phyloP scores from a whole-genome alignment of 2,888 invertebrate genomes.

The Drosophila formosana region DNA sequence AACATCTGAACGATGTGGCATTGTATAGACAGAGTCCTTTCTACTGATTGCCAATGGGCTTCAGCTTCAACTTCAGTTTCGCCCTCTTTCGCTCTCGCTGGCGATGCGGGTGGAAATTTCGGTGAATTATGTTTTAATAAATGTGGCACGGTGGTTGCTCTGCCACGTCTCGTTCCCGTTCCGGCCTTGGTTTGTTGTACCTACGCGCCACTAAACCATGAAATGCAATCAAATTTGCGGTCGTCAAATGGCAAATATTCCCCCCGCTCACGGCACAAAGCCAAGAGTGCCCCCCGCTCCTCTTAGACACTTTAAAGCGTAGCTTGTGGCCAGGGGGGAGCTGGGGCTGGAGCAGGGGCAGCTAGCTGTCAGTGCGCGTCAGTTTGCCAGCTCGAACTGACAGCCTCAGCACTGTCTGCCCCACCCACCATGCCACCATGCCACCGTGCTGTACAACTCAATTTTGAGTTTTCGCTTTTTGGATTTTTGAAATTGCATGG shows the following conservation, averaged over 20 bases:
- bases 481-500: slow-evolving; percentile 66
- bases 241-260: slow-evolving; percentile 83
- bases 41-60: slow-evolving; percentile 34
- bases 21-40: slow-evolving; percentile 58
- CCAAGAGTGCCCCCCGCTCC: slow-evolving; percentile 14
- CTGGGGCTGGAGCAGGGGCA: background rate
- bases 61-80: slow-evolving; percentile 6
- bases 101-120: slow-evolving; percentile 68
- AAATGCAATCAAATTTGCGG: slow-evolving; percentile 85
- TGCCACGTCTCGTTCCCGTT: slow-evolving; percentile 14
- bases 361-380: slow-evolving; percentile 73
- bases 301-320: slow-evolving; percentile 61
- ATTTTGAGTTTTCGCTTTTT: slow-evolving; percentile 74
- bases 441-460: slow-evolving; percentile 74
- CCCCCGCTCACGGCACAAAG: slow-evolving; percentile 3
- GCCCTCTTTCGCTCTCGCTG: background rate
- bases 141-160: slow-evolving; percentile 59
- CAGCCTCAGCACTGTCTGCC: slow-evolving; percentile 57
- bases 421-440: background rate
- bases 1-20: slow-evolving; percentile 74
- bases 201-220: slow-evolving; percentile 82
- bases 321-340: background rate
- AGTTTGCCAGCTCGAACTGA: slow-evolving; percentile 78
- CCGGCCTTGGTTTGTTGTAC: slow-evolving; percentile 62
- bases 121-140: slow-evolving; percentile 82